Percentiles rank a stretch among this genome's conserved stretches.
phyloP scores from a whole-genome alignment of 1,140 invertebrate species.

The Dreissena polymorpha region DNA sequence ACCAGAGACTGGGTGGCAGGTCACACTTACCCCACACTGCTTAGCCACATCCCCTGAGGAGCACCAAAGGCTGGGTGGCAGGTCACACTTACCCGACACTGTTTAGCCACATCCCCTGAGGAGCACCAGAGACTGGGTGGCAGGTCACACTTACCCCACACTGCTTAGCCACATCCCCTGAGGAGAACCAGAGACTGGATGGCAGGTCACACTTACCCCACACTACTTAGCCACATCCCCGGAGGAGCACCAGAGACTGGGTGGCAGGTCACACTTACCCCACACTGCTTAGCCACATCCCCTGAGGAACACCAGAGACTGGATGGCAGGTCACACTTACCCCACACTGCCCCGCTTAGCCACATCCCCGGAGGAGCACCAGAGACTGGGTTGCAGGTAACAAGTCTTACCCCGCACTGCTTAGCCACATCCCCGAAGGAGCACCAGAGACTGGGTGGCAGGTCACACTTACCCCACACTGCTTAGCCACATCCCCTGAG shows the following conservation, averaged over 20 bases:
- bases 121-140: conserved; percentile 71
- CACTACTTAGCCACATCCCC: no score
- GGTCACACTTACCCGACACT: conserved; percentile 51
- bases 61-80: conserved; percentile 72
- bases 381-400: not conserved
- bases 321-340: not conserved
- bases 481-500: conserved; percentile 53
- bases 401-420: conserved; percentile 63
- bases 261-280: not conserved
- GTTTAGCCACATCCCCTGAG: conserved; percentile 53
- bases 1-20: conserved; percentile 71
- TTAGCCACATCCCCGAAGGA: conserved; percentile 64
- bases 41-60: conserved; percentile 55
- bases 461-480: conserved; percentile 56
- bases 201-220: conserved; percentile 62
- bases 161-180: conserved; percentile 46
- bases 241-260: not conserved
- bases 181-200: conserved; percentile 70
- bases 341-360: not conserved
- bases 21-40: conserved; percentile 51
- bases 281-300: not conserved
- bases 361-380: not conserved
- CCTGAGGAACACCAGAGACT: not conserved
- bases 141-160: conserved; percentile 57
- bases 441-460: conserved; percentile 71